These are phyloP conservation scores for Ostrea edulis DNA, from an alignment of 1,140 invertebrate species.

Conservation along the genomic window DNA sequence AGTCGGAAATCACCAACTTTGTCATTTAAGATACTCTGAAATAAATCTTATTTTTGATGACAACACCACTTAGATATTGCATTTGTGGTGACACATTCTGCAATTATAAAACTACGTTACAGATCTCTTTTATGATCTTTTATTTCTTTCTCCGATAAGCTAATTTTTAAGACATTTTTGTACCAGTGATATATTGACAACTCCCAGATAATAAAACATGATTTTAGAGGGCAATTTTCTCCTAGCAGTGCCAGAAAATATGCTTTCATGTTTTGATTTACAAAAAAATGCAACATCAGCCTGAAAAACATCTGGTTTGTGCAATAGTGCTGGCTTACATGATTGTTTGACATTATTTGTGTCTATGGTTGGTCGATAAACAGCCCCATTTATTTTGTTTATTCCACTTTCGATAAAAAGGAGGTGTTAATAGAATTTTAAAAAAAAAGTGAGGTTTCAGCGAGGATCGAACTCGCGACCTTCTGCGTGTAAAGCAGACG, in stretches of 20 bases:
- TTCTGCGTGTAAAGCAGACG: conserved; percentile 63
- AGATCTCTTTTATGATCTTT: conserved; percentile 13
- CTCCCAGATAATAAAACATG: not conserved
- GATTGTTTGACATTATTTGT: too few species aligned
- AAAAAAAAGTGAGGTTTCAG: conserved; percentile 36
- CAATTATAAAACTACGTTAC: not conserved
- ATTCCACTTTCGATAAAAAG: too few species aligned
- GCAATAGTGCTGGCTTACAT: too few species aligned
- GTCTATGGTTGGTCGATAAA: too few species aligned
- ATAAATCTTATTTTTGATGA: conserved; percentile 36
- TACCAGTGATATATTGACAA: not conserved
- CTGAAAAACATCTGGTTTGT: too few species aligned
- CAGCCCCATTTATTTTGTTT: too few species aligned
- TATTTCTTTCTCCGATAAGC: conserved; percentile 16
- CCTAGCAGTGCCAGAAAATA: not conserved
- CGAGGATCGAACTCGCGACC: conserved; percentile 61
- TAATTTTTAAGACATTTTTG: conserved; percentile 18
- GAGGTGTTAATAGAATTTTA: not conserved
- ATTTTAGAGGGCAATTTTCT: conserved; percentile 7
- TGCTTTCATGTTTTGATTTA: not conserved
- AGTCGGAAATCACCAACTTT: conserved; percentile 8
- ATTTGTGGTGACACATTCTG: conserved; percentile 6
- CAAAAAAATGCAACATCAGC: too few species aligned
- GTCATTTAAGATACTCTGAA: conserved; percentile 23
- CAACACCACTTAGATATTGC: conserved; percentile 35